phyloP scores from a whole-genome alignment of 2,113 vertebrate genomes.

The Mustela nigripes region DNA sequence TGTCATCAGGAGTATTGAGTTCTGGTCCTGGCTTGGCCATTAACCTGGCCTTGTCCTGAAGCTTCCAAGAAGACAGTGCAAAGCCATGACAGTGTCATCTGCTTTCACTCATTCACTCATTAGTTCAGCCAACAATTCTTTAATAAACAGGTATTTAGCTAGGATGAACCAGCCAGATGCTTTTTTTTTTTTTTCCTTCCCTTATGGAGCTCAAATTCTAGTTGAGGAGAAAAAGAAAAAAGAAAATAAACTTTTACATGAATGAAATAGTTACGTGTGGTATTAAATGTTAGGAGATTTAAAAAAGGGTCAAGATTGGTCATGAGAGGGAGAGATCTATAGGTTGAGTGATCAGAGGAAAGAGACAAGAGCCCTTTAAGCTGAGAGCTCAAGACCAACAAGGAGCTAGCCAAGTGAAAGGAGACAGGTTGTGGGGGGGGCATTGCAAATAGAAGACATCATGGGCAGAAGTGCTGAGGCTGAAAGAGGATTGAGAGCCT shows the following conservation, averaged over 20 bases:
- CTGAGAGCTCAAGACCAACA: not conserved
- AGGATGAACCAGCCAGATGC: not conserved
- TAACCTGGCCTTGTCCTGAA: not conserved
- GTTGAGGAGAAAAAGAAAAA: not conserved
- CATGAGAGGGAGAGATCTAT: not conserved
- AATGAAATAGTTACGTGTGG: not conserved
- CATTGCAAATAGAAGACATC: not conserved
- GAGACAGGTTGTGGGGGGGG: fast-evolving
- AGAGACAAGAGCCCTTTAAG: not conserved
- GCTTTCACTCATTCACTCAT: not conserved
- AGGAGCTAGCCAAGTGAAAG: not conserved
- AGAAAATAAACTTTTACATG: not conserved
- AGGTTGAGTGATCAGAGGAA: not conserved
- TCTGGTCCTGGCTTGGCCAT: not conserved
- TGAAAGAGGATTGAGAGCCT: not conserved
- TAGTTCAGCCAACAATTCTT: not conserved
- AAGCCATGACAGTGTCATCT: not conserved
- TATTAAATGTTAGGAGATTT: not conserved
- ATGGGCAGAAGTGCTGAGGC: not conserved
- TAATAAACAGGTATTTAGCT: not conserved
- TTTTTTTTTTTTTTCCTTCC: not conserved
- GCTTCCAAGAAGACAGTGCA: not conserved
- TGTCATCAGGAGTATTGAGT: not conserved
- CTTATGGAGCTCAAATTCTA: not conserved
- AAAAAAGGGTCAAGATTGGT: not conserved